Percentiles rank a stretch among this genome's conserved stretches.
Conservation (phyloP, 2,888 invertebrate species). For the Phasia obesa region DNA sequence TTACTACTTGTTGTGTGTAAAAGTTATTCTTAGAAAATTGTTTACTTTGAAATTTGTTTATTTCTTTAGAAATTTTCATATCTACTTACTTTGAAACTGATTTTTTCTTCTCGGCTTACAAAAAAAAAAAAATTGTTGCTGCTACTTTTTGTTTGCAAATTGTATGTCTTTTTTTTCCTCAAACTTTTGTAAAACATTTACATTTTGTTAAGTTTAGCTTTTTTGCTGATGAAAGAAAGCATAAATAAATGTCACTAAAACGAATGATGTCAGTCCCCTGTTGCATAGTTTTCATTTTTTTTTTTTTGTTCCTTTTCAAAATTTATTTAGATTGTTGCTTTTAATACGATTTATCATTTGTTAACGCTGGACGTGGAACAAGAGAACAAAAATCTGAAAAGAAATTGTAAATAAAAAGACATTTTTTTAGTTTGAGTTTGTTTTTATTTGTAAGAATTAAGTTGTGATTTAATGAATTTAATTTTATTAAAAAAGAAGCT, state of each 20-base stretch:
- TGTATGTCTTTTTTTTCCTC: background rate
- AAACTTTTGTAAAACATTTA: constrained; percentile 17
- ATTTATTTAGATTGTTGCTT: constrained; percentile 62
- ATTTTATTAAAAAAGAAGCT: background rate
- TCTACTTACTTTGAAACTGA: constrained; percentile 30
- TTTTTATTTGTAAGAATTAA: background rate
- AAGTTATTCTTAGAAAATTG: constrained; percentile 4
- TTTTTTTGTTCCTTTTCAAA: constrained; percentile 12
- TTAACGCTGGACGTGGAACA: background rate
- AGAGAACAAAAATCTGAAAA: constrained; percentile 22
- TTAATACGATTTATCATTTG: constrained; percentile 52
- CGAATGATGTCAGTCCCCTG: constrained; percentile 65
- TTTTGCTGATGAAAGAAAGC: constrained; percentile 38
- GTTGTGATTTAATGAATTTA: background rate
- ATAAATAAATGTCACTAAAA: constrained; percentile 66
- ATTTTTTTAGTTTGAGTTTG: background rate
- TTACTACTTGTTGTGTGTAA: background rate
- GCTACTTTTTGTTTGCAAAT: background rate
- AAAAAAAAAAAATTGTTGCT: background rate
- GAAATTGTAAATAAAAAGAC: constrained; percentile 6
- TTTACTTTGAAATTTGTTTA: constrained; percentile 23
- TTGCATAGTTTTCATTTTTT: too few species aligned
- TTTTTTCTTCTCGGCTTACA: background rate
- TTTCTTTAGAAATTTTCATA: background rate
- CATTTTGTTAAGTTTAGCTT: constrained; percentile 23